These are phyloP conservation scores for Sander vitreus DNA, from an alignment of 2,113 vertebrate species.

Conservation along the genomic window DNA sequence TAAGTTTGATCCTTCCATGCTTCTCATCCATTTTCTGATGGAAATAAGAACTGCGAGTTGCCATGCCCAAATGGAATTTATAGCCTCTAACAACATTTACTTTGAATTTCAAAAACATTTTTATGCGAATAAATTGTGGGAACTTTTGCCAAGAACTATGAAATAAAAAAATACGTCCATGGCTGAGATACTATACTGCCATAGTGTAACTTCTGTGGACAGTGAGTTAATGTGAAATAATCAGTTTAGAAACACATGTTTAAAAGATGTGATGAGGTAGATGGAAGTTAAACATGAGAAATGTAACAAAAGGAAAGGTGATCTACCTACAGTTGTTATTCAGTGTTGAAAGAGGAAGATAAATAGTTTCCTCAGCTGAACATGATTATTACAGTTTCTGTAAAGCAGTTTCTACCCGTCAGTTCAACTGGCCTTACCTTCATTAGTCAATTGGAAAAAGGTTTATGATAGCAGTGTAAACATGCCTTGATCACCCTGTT, in stretches of 20 bases:
- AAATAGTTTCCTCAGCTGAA: constrained; percentile 34
- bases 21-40: background rate
- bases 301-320: constrained; percentile 56
- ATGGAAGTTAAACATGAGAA: constrained; percentile 55
- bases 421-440: constrained; percentile 64
- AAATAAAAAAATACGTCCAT: constrained; percentile 45
- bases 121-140: background rate
- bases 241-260: constrained; percentile 48
- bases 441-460: constrained; percentile 38
- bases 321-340: constrained; percentile 50
- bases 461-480: constrained; percentile 65
- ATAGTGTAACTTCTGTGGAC: constrained; percentile 9
- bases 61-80: constrained; percentile 1
- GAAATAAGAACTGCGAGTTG: no score
- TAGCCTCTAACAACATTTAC: background rate
- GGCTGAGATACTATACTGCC: constrained; percentile 30
- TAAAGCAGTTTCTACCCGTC: constrained; percentile 46
- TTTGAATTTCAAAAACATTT: constrained; percentile 28
- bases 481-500: constrained; percentile 48
- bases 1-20: background rate
- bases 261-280: constrained; percentile 79
- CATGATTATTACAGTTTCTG: constrained; percentile 21
- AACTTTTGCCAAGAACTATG: background rate
- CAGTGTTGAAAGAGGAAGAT: constrained; percentile 35
- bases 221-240: constrained; percentile 33